Conservation (phyloP, 1,140 invertebrate species). For the Lasioglossum baleicum region DNA sequence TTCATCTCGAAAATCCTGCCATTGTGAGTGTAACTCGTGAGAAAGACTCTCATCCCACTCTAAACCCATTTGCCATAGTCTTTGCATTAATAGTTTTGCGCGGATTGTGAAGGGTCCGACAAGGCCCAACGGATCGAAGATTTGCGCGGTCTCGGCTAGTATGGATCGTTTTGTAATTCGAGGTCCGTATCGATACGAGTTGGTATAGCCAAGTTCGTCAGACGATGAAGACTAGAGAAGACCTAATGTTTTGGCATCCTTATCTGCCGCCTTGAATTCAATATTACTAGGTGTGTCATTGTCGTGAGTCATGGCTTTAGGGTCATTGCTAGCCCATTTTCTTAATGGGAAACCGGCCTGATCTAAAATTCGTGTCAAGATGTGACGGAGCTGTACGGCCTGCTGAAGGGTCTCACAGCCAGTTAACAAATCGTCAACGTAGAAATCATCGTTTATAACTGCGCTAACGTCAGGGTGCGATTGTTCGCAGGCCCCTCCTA, state of each 20-base stretch:
- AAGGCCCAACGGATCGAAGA: conserved; percentile 14
- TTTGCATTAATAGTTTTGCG: conserved; percentile 1
- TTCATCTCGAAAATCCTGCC: no score
- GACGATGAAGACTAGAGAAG: neutral
- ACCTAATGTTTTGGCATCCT: neutral
- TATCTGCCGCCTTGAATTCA: neutral
- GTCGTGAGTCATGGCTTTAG: no score
- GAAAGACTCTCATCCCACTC: conserved; percentile 2
- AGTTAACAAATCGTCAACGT: no score
- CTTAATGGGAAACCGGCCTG: neutral
- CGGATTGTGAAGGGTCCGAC: neutral
- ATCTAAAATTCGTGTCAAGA: neutral
- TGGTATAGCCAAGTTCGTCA: neutral
- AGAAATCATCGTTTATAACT: no score
- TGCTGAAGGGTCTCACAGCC: no score
- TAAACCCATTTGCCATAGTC: neutral
- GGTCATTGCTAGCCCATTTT: conserved; percentile 1
- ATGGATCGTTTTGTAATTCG: neutral
- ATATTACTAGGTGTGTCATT: no score
- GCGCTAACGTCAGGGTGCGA: no score
- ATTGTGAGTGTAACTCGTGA: neutral
- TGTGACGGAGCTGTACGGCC: no score
- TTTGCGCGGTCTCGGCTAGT: neutral
- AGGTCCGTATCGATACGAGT: rapidly evolving
- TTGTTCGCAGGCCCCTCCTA: no score